A percentile compares a stretch with the other conserved stretches of the same genome.
Conservation (phyloP, 2,888 invertebrate genomes). For the Phlogophora meticulosa region DNA sequence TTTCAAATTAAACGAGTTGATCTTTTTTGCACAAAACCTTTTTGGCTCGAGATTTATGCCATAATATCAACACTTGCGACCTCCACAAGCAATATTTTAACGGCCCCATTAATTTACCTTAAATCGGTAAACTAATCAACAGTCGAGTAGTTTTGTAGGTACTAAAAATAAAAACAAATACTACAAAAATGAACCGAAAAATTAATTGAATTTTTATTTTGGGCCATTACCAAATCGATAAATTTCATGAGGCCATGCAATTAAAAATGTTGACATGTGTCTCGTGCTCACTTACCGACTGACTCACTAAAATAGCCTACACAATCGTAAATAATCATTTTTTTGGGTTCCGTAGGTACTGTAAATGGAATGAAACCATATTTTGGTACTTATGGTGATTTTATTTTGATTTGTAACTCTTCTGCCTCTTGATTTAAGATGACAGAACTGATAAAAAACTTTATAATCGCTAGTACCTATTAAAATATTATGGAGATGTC, state of each 20-base stretch:
- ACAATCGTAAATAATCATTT: slow-evolving; percentile 60
- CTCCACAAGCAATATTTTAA: slow-evolving; percentile 44
- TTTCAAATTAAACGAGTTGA: neutral
- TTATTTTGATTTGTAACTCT: no score
- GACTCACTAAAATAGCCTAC: slow-evolving; percentile 69
- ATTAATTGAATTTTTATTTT: slow-evolving; percentile 79
- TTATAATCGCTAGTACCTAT: no score
- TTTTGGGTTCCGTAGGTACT: slow-evolving; percentile 59
- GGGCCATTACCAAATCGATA: slow-evolving; percentile 69
- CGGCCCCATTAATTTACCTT: slow-evolving; percentile 47
- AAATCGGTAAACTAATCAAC: slow-evolving; percentile 55
- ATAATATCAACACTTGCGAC: slow-evolving; percentile 14
- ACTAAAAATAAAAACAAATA: slow-evolving; percentile 71
- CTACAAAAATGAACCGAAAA: slow-evolving; percentile 65
- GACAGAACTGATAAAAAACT: no score
- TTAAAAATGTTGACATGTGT: slow-evolving; percentile 76
- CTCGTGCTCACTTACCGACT: slow-evolving; percentile 65
- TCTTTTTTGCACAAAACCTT: slow-evolving; percentile 13
- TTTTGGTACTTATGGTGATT: no score
- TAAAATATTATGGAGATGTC: no score
- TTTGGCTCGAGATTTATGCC: slow-evolving; percentile 35
- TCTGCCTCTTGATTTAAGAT: no score
- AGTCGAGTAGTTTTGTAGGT: slow-evolving; percentile 60
- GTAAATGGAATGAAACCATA: neutral
- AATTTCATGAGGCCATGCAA: slow-evolving; percentile 71